Conservation (phyloP, 2,113 vertebrate genomes). For the Vidua macroura region DNA sequence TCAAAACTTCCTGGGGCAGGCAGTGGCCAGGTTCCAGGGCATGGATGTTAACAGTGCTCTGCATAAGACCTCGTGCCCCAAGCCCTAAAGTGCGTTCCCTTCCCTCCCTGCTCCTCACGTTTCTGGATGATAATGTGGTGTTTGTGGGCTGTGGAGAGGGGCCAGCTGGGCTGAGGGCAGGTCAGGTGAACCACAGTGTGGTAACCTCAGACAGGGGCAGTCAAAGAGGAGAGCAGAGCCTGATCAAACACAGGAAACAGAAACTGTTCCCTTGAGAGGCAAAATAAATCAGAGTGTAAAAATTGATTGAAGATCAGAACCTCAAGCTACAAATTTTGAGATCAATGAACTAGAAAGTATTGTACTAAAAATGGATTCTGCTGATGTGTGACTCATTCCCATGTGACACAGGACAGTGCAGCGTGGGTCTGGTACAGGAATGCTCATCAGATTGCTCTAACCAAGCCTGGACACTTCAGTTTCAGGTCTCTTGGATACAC, state of each 20-base stretch:
- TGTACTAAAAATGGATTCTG: not conserved
- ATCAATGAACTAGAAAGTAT: not conserved
- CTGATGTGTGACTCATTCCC: not conserved
- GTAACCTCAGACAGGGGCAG: not conserved
- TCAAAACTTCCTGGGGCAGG: not conserved
- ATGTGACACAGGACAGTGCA: not conserved
- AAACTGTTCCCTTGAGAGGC: not conserved
- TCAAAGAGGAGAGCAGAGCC: not conserved
- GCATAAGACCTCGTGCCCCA: accelerated
- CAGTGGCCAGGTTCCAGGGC: not conserved
- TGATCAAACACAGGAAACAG: not conserved
- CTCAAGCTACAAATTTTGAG: not conserved
- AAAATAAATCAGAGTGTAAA: not conserved
- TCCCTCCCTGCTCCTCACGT: not conserved
- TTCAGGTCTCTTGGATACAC: not conserved
- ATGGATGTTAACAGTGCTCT: not conserved
- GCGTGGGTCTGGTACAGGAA: accelerated
- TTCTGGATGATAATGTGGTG: accelerated
- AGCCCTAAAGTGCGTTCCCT: not conserved
- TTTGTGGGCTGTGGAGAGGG: not conserved
- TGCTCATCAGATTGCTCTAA: not conserved
- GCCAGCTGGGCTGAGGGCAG: not conserved
- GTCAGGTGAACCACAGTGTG: not conserved
- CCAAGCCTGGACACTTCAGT: not conserved
- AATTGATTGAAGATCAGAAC: not conserved